Evolutionary conservation across 2,888 invertebrate species (phyloP).

Genomic region (Acrobasis repandana): DNA sequence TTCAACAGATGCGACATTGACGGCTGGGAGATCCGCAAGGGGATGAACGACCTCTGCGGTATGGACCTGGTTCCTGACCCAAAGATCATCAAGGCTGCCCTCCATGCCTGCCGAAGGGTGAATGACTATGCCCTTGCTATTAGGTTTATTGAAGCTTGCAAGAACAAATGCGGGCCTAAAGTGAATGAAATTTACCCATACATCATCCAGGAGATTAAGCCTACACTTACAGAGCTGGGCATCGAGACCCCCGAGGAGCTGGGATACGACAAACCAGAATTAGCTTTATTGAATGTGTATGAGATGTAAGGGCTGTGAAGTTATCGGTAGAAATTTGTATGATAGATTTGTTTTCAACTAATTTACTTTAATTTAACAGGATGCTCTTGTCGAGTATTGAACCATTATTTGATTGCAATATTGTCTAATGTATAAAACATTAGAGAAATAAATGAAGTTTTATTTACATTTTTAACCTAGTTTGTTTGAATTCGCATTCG

Average conservation of each 20-base stretch:
- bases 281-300: conserved; percentile 90
- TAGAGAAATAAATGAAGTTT: conserved; percentile 53
- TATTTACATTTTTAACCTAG: conserved; percentile 39
- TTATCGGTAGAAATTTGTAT: conserved; percentile 75
- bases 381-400: conserved; percentile 52
- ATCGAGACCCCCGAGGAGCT: conserved; percentile 97
- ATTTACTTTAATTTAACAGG: conserved; percentile 61
- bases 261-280: conserved; percentile 98
- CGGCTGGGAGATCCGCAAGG: conserved; percentile 97
- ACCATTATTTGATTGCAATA: conserved; percentile 52
- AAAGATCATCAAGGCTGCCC: conserved; percentile 91
- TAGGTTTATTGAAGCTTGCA: conserved; percentile 95
- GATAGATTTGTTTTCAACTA: conserved; percentile 68
- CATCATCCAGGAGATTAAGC: conserved; percentile 93
- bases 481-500: too few relatives aligned
- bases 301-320: conserved; percentile 72
- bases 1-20: conserved; percentile 95
- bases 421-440: conserved; percentile 66
- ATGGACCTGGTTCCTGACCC: conserved; percentile 97
- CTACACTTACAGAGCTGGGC: conserved; percentile 96
- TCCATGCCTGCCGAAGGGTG: conserved; percentile 95
- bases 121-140: conserved; percentile 97
- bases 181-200: conserved; percentile 93
- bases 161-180: conserved; percentile 92
- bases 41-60: conserved; percentile 93